Evolutionary conservation across 1,140 invertebrate genomes (phyloP).

Genomic region (Frieseomelitta varia): DNA sequence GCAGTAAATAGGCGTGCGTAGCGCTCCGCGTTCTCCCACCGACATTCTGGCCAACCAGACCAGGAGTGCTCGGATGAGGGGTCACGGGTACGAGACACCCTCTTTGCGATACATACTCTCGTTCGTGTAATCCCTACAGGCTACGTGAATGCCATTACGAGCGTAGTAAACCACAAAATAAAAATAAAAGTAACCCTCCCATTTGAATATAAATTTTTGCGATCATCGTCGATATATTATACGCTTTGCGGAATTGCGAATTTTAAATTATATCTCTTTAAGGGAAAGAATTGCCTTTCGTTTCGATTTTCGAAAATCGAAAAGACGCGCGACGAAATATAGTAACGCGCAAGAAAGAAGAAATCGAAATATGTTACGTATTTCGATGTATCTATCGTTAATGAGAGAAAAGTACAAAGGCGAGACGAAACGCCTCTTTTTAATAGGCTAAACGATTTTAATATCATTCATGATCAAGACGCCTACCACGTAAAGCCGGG

Average conservation of each 20-base stretch:
- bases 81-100: slow-evolving; percentile 59
- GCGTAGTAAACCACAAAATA: slow-evolving; percentile 44
- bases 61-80: slow-evolving; percentile 20
- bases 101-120: slow-evolving; percentile 44
- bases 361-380: no score
- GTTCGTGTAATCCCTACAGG: slow-evolving; percentile 52
- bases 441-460: slow-evolving; percentile 26
- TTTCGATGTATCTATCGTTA: not conserved
- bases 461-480: slow-evolving; percentile 14
- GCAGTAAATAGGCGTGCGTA: slow-evolving; percentile 69
- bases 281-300: no score
- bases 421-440: not conserved
- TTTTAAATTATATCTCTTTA: not conserved
- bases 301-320: no score
- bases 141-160: slow-evolving; percentile 50
- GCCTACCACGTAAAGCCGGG: slow-evolving; percentile 27
- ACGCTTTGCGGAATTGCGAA: not conserved
- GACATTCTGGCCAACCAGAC: slow-evolving; percentile 19
- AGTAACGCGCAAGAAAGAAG: not conserved
- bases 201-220: not conserved
- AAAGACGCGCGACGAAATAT: not conserved
- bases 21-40: slow-evolving; percentile 15
- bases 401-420: not conserved
- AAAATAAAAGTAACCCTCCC: not conserved
- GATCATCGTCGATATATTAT: not conserved